Evolutionary conservation across 30 jellyfish, hydroid and myxozoan genomes (phyloP), one percentile per base, ranked within the genome.

Genomic region (Turritopsis dohrnii): DNA sequence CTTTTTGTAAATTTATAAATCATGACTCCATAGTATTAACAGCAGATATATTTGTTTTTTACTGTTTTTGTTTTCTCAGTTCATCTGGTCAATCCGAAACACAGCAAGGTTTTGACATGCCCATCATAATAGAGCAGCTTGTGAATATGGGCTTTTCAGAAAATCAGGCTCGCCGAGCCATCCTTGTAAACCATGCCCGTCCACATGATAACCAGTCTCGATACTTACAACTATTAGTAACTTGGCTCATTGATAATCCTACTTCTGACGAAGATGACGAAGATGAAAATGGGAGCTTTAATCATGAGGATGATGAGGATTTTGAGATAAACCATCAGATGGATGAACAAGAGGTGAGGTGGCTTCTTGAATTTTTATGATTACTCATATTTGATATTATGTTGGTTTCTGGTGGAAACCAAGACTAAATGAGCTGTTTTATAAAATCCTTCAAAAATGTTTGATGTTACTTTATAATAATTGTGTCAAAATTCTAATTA

Each of bases 211-310:
- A 84, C 72, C 52, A 84, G 53, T 71, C 77, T 23, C 84, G 60
- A 13, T 65, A 65, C 41, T 5, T 80, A 19, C 87, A 80, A 54
- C 77, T 30, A 53, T 66, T 90, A 53, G 95, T 90, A n/a, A 73
- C 92, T 25, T 90, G 97, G 97, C 85, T 90, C 17, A 81, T 90
- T 52, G 95, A 85, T 71, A 92, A 90, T 75, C 97, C 97, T 29
- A 82, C 84, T 52, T 84, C 97, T 17, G 97, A 90, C 53, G 87
- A 66, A 1, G 95, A 82, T 52, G 52, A 21, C 23, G 86, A 16
- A 22, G 87, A 82, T 29, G 81, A 23, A 25, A 29, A 52, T 8
- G 60, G 13, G 60, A 41, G 13, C 60, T 41, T 41, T 13, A 41
- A 41, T 41, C 60, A 41, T 41, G 79, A 79, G 0, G 86, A 82